phyloP scores from a whole-genome alignment of 2,113 vertebrate species.

The Python bivittatus region DNA sequence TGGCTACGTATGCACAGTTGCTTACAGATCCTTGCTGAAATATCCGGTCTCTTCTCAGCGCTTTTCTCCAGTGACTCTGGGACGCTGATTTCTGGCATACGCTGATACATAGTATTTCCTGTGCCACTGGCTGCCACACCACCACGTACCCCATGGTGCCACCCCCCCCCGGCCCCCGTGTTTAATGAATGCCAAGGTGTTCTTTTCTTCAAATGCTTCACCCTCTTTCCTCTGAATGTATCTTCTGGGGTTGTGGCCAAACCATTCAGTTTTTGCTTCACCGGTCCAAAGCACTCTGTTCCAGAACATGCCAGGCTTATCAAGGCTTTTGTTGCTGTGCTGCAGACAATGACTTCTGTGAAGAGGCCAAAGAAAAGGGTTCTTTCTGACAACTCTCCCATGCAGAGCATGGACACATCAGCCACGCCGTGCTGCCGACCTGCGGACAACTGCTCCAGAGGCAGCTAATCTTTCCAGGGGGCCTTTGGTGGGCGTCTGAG shows the following conservation, averaged over 20 bases:
- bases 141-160: too few relatives aligned
- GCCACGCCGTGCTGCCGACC: too few relatives aligned
- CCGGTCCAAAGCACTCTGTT: background rate
- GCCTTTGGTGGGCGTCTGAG: background rate
- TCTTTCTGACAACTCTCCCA: background rate
- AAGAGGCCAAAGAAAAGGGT: background rate
- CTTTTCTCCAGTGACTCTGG: background rate
- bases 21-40: background rate
- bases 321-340: background rate
- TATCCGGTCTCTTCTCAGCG: background rate
- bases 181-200: background rate
- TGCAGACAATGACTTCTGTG: background rate
- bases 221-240: background rate
- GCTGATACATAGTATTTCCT: too few relatives aligned
- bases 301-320: background rate
- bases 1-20: background rate
- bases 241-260: background rate
- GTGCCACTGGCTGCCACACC: background rate
- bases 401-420: background rate
- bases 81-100: background rate
- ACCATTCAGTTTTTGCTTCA: background rate
- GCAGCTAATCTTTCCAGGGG: background rate
- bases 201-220: background rate
- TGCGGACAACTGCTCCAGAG: background rate
- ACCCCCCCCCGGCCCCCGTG: too few relatives aligned